A percentile compares a stretch with the other conserved stretches of the same genome.
Evolutionary conservation across 2,113 vertebrate genomes (phyloP).

Genomic region (Clinocottus analis): DNA sequence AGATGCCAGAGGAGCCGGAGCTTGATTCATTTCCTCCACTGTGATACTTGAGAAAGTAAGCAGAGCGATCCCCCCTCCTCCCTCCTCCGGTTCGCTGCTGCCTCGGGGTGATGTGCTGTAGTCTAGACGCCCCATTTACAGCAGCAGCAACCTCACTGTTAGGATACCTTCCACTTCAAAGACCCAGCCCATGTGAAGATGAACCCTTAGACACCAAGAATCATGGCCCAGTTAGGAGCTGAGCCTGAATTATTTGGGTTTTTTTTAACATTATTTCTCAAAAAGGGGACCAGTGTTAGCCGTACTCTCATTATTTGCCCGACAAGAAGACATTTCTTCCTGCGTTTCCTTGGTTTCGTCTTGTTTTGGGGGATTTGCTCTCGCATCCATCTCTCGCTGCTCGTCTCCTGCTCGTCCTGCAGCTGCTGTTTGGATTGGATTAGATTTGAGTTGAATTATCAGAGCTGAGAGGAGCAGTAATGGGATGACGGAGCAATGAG

Average conservation of each 20-base stretch:
- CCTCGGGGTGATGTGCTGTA: slow-evolving; percentile 51
- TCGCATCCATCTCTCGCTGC: slow-evolving; percentile 49
- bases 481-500: slow-evolving; percentile 50
- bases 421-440: slow-evolving; percentile 70
- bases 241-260: slow-evolving; percentile 28
- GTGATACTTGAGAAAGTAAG: slow-evolving; percentile 69
- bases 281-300: not conserved
- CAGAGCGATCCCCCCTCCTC: slow-evolving; percentile 51
- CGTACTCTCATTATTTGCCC: not conserved
- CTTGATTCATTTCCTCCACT: slow-evolving; percentile 52
- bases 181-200: slow-evolving; percentile 37
- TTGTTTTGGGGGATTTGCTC: slow-evolving; percentile 33
- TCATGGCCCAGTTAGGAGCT: slow-evolving; percentile 1
- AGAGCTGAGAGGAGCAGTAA: slow-evolving; percentile 64
- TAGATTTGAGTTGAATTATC: slow-evolving; percentile 62
- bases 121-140: slow-evolving; percentile 65
- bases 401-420: no score
- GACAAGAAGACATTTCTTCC: not conserved
- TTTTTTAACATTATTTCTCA: not conserved
- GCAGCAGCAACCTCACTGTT: slow-evolving; percentile 34
- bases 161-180: slow-evolving; percentile 46
- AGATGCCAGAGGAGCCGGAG: slow-evolving; percentile 34
- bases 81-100: slow-evolving; percentile 62
- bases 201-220: slow-evolving; percentile 30
- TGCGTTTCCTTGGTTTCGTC: slow-evolving; percentile 3